Conservation (phyloP, 2,797 vertebrate species). For the Rhinoraja longicauda region DNA sequence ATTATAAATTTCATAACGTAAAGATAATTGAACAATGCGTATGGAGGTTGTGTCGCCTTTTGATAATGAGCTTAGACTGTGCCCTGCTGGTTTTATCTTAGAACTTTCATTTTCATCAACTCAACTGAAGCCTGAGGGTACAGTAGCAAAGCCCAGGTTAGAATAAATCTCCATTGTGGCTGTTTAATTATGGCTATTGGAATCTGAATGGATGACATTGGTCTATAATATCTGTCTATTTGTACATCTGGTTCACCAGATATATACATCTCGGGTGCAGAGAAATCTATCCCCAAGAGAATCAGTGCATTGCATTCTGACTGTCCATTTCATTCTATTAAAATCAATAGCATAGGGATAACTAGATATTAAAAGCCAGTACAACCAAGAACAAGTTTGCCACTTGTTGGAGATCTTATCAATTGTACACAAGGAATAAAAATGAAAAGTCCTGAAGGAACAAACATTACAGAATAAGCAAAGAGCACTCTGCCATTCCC, state of each 20-base stretch:
- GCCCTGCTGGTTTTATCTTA: not conserved
- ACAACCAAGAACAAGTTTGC: no score
- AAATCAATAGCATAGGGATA: not conserved
- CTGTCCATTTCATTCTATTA: no score
- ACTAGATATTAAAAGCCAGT: not conserved
- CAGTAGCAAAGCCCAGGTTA: not conserved
- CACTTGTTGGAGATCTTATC: no score
- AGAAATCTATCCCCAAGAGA: no score
- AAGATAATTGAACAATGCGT: not conserved
- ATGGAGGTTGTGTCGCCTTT: not conserved
- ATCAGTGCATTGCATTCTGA: no score
- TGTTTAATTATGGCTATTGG: not conserved
- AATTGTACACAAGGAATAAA: not conserved
- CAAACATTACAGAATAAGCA: not conserved
- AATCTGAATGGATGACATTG: not conserved
- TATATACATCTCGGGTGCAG: not conserved
- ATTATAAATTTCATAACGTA: no score
- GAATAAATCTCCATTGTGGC: not conserved
- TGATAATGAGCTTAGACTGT: not conserved
- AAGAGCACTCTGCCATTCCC: not conserved
- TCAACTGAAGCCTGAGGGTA: not conserved
- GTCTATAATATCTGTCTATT: not conserved
- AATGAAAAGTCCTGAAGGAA: not conserved
- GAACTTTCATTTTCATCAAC: not conserved
- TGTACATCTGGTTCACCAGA: not conserved